Conservation (phyloP, 2,888 invertebrate species). For the Leucania comma region DNA sequence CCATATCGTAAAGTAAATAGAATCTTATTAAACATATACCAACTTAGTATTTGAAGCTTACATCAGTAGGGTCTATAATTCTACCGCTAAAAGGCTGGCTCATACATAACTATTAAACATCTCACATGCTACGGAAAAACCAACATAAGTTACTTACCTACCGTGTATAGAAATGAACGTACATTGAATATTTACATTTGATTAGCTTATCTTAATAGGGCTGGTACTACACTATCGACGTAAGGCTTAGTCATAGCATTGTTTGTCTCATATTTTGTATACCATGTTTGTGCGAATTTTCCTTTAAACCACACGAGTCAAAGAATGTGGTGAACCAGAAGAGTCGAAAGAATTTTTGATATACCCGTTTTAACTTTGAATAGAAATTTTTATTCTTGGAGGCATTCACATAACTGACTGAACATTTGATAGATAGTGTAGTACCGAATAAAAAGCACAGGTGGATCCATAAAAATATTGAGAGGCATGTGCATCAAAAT, state of each 20-base stretch:
- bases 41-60: constrained; percentile 46
- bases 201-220: constrained; percentile 56
- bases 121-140: constrained; percentile 71
- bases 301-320: constrained; percentile 69
- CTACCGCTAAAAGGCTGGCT: constrained; percentile 71
- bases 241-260: constrained; percentile 17
- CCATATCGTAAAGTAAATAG: constrained; percentile 60
- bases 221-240: constrained; percentile 56
- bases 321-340: constrained; percentile 74
- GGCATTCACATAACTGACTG: neutral
- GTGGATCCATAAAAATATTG: constrained; percentile 52
- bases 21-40: constrained; percentile 49
- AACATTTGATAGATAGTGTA: constrained; percentile 43
- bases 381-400: neutral
- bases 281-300: constrained; percentile 69
- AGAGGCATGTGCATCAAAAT: constrained; percentile 62
- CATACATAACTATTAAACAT: constrained; percentile 70
- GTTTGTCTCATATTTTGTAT: neutral
- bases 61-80: constrained; percentile 41
- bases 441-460: constrained; percentile 61
- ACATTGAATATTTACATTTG: constrained; percentile 83
- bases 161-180: constrained; percentile 69
- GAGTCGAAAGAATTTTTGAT: constrained; percentile 80
- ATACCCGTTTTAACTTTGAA: constrained; percentile 66
- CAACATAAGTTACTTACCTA: constrained; percentile 82